These are phyloP conservation scores for Plumapathes pennacea DNA, from an alignment of 92 coral and sea anemone species.

Conservation along the genomic window DNA sequence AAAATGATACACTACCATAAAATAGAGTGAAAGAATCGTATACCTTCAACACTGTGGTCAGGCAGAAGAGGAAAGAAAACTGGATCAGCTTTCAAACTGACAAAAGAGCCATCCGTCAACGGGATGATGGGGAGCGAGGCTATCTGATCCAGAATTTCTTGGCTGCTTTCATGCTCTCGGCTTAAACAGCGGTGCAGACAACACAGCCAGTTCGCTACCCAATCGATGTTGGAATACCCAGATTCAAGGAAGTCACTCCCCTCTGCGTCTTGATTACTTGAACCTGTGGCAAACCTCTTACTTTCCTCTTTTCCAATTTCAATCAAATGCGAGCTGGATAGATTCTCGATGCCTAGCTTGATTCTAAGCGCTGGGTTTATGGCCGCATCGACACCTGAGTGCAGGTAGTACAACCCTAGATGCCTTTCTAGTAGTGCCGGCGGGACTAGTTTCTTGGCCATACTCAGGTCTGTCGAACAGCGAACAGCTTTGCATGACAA, in stretches of 20 bases:
- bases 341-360: slow-evolving; percentile 71
- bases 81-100: slow-evolving; percentile 59
- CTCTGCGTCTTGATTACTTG: background rate
- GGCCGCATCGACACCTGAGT: slow-evolving; percentile 51
- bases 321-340: slow-evolving; percentile 71
- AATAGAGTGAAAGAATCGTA: too few species aligned
- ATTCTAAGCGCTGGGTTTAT: slow-evolving; percentile 76
- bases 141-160: slow-evolving; percentile 64
- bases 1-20: too few species aligned
- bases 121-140: slow-evolving; percentile 65
- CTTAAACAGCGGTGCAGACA: slow-evolving; percentile 79
- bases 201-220: slow-evolving; percentile 86
- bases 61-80: slow-evolving; percentile 86
- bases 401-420: slow-evolving; percentile 68
- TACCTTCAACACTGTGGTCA: too few species aligned
- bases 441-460: slow-evolving; percentile 36
- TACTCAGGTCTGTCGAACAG: slow-evolving; percentile 61
- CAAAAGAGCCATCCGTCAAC: slow-evolving; percentile 59
- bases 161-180: slow-evolving; percentile 83
- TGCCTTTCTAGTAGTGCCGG: slow-evolving; percentile 64
- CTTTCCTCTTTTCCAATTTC: slow-evolving; percentile 67
- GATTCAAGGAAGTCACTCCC: background rate
- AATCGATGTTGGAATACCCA: slow-evolving; percentile 10
- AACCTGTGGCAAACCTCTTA: slow-evolving; percentile 19
- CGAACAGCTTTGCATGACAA: slow-evolving; percentile 74